Percentiles rank a stretch among this genome's conserved stretches.
Evolutionary conservation across 2,113 vertebrate genomes (phyloP).

Genomic region (Muscicapa adusta): DNA sequence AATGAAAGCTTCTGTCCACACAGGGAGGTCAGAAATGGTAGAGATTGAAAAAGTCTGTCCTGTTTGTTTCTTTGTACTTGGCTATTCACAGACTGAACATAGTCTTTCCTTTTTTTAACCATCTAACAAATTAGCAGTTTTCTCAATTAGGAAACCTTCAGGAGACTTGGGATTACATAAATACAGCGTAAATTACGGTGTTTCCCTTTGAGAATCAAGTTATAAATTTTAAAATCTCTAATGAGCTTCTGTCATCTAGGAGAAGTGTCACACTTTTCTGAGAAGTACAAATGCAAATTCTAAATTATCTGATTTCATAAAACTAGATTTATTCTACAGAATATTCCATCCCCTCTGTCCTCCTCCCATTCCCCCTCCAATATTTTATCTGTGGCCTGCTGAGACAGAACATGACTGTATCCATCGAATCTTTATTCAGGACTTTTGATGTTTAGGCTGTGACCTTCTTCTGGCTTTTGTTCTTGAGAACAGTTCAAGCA

Average conservation of each 20-base stretch:
- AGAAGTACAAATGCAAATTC: not conserved
- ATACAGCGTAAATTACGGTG: not conserved
- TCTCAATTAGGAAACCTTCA: not conserved
- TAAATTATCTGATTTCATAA: not conserved
- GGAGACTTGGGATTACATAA: not conserved
- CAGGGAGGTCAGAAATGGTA: not conserved
- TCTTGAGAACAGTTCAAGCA: not conserved
- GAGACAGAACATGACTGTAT: not conserved
- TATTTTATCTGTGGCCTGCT: not conserved
- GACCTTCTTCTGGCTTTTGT: conserved; percentile 14
- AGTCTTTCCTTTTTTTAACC: not conserved
- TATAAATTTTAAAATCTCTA: not conserved
- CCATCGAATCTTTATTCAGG: not conserved
- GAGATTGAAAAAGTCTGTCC: not conserved
- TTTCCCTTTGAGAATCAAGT: not conserved
- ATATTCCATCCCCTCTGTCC: not conserved
- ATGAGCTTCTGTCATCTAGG: not conserved
- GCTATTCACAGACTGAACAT: not conserved
- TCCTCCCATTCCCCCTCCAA: not conserved
- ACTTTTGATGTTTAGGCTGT: not conserved
- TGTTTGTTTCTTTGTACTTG: not conserved
- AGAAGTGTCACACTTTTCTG: not conserved
- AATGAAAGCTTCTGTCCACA: not conserved
- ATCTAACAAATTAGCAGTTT: not conserved
- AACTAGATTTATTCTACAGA: not conserved